Percentiles rank a stretch among this genome's conserved stretches.
Conservation (phyloP, 1,140 invertebrate genomes). For the Campoletis sonorensis region DNA sequence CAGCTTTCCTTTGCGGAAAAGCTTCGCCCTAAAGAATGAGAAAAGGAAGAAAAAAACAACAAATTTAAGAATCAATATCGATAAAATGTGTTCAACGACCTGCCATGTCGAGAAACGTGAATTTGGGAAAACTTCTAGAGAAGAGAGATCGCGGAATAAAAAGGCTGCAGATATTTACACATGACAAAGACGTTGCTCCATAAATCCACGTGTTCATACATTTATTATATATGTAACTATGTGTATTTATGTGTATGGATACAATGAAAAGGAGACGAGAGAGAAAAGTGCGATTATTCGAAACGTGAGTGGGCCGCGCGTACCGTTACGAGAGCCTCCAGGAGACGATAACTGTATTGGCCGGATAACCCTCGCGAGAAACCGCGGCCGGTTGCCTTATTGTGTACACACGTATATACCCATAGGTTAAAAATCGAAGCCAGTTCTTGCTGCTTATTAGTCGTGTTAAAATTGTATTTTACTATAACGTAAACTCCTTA, state of each 20-base stretch:
- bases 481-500: neutral
- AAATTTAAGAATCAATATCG: constrained; percentile 25
- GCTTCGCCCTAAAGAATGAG: constrained; percentile 63
- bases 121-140: neutral
- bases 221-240: neutral
- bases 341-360: constrained; percentile 75
- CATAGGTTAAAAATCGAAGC: neutral
- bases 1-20: constrained; percentile 75
- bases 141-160: neutral
- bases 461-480: neutral
- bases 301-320: constrained; percentile 66
- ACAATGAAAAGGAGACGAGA: neutral
- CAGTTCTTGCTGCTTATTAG: constrained; percentile 2
- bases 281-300: constrained; percentile 52
- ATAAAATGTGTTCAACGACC: neutral
- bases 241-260: neutral
- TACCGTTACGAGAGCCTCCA: constrained; percentile 70
- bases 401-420: constrained; percentile 12
- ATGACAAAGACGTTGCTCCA: no score
- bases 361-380: constrained; percentile 60
- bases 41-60: neutral
- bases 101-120: no score
- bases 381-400: constrained; percentile 18
- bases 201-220: no score
- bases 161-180: no score